Conservation (phyloP, 2,888 invertebrate genomes). For the Azorinus chamasolen region DNA sequence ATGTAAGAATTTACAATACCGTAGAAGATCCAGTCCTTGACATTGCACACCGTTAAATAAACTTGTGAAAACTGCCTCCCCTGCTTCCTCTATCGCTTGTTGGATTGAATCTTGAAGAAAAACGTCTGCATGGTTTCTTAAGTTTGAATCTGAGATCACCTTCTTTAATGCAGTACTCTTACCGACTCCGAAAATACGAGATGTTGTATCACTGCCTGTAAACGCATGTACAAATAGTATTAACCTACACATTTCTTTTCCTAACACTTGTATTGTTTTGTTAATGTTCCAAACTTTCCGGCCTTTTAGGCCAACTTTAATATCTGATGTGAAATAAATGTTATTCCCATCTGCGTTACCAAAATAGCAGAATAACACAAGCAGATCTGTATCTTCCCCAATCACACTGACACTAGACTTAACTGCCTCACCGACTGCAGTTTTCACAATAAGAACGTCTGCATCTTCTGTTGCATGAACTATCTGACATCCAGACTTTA, state of each 20-base stretch:
- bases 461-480: constrained; percentile 70
- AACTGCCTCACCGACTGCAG: constrained; percentile 42
- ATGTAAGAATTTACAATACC: no score
- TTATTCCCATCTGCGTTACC: constrained; percentile 19
- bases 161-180: constrained; percentile 56
- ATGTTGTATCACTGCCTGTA: constrained; percentile 66
- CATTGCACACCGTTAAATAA: no score
- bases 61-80: no score
- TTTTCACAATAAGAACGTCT: constrained; percentile 69
- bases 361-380: constrained; percentile 69
- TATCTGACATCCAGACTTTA: constrained; percentile 19
- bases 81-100: no score
- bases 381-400: constrained; percentile 77
- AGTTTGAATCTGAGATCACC: constrained; percentile 12
- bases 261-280: constrained; percentile 12
- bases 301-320: constrained; percentile 43
- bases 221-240: constrained; percentile 65
- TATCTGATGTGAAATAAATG: constrained; percentile 41
- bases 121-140: constrained; percentile 6
- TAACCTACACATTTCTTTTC: constrained; percentile 16
- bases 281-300: constrained; percentile 55
- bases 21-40: no score
- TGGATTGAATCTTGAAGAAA: no score
- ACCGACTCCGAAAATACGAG: constrained; percentile 57
- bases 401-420: constrained; percentile 45